These are phyloP conservation scores for Alligator mississippiensis DNA, from an alignment of 2,113 vertebrate genomes.

Conservation along the genomic window DNA sequence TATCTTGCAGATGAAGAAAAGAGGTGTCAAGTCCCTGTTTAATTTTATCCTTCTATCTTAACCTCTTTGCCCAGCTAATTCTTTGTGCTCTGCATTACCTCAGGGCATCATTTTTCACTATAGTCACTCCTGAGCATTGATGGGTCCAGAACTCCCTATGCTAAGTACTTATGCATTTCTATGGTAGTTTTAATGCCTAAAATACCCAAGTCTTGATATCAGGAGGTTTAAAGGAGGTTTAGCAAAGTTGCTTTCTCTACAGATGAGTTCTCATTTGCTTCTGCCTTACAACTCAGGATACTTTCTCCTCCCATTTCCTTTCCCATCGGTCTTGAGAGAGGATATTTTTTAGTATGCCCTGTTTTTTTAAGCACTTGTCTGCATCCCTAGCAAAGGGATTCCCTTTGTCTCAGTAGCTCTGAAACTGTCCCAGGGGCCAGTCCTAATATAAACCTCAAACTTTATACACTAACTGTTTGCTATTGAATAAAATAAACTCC, in stretches of 20 bases:
- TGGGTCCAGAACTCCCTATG: neutral
- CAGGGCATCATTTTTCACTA: neutral
- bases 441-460: conserved; percentile 7
- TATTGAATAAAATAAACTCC: neutral
- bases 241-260: neutral
- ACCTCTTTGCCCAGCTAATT: conserved; percentile 17
- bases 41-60: neutral
- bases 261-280: neutral
- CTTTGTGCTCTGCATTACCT: conserved; percentile 10
- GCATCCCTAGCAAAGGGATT: conserved; percentile 9
- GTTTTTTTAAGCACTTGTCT: conserved; percentile 23
- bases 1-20: neutral
- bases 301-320: conserved; percentile 18
- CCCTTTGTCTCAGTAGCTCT: neutral
- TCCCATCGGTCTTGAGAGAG: neutral
- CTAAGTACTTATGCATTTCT: neutral
- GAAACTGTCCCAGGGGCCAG: neutral
- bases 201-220: neutral
- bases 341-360: neutral
- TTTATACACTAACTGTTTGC: neutral
- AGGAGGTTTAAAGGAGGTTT: neutral
- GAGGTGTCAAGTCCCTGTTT: neutral
- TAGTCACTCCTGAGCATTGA: neutral
- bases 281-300: conserved; percentile 57
- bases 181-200: neutral